Percentiles rank a stretch among this genome's conserved stretches.
These are phyloP conservation scores for Oceanodroma leucorhoa DNA, from an alignment of 2,797 vertebrate genomes.

Conservation along the genomic window DNA sequence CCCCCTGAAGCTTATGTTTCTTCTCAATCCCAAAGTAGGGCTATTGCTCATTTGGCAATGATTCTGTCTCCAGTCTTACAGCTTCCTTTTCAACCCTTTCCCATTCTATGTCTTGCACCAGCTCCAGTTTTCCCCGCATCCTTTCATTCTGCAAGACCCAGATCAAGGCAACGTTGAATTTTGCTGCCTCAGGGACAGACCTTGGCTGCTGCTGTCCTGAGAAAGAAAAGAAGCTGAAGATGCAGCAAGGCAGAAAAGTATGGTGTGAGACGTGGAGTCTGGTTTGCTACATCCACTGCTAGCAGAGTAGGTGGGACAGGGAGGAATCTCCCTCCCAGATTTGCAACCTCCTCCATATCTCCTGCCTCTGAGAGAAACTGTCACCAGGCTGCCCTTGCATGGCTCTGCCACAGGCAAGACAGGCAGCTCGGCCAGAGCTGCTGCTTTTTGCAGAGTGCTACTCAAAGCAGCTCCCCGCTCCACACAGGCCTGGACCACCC, in stretches of 20 bases:
- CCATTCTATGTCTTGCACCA: neutral
- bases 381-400: neutral
- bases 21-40: neutral
- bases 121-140: neutral
- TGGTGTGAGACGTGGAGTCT: fast-evolving
- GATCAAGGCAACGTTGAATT: neutral
- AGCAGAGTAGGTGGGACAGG: neutral
- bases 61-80: neutral
- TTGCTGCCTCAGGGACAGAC: neutral
- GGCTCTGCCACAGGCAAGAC: neutral
- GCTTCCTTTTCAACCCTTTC: neutral
- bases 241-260: neutral
- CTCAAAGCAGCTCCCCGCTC: neutral
- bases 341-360: neutral
- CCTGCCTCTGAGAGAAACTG: neutral
- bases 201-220: neutral
- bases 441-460: neutral
- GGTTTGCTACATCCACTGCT: neutral
- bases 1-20: fast-evolving
- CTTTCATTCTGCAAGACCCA: neutral
- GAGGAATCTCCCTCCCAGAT: neutral
- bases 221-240: neutral
- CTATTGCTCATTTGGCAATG: neutral
- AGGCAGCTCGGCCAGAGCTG: neutral
- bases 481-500: neutral